Base-by-base conservation (phyloP, 2,888 invertebrate species). In the Beris morrisii region DNA sequence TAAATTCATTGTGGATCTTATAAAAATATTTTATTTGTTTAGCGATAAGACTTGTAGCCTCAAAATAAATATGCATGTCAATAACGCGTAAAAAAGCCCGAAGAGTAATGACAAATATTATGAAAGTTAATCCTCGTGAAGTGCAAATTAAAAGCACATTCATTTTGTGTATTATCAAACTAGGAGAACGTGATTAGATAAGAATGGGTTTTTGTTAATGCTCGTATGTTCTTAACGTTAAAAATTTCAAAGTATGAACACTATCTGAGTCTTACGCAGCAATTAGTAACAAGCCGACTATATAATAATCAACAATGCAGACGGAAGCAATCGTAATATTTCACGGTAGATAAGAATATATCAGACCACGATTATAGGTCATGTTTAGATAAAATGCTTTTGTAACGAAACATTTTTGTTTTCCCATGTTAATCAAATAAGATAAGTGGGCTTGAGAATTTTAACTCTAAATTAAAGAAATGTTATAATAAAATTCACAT, bases 21-120 rank as follows among this genome's bases (percentile, higher is more conserved):
- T 22, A 22, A 1, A 22, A 22, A 22, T 22, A 22, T 53, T 28
- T 15, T 64, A 53, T 43, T 64, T 64, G 31, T 12, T 45, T n/a
- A 44, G 30, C 45, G 64, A 54, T 64, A 45, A 45, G n/a, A 58
- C 11, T 66, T 38, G 50, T 64, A 58, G 64, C 45, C 38, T 38
- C 68, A 52, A 67, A 69, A 53, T 70, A 68, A 65, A 64, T 67
- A 45, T 71, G 72, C 59, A 53, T 59, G 56, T 44, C 43, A 56
- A 38, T 56, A 56, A 56, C 7, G 13, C n/a, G 12, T 15, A 31
- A 56, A 56, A 56, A 13, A 30, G 43, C 38, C 9, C 38, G 9
- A 38, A 38, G 9, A 9, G 38, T 9, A 38, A 38, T 22, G 22
- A 22, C 3, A 38, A 38, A 38, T 7, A 5, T 38, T 38, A 38